Conservation (phyloP, 2,113 vertebrate species). For the Rhea pennata region DNA sequence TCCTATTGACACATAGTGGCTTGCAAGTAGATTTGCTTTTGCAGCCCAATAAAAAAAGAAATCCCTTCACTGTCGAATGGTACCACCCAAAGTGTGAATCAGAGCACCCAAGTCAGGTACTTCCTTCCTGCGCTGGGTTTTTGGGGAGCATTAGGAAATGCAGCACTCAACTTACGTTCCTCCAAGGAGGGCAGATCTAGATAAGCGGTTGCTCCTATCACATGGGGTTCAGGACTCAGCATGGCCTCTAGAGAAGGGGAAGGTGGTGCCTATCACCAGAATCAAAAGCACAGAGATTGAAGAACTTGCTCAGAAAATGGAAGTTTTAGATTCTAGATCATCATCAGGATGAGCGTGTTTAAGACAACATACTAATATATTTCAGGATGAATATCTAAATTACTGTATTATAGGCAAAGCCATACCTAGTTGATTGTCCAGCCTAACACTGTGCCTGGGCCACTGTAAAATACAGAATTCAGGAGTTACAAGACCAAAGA, state of each 20-base stretch:
- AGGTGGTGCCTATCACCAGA: not conserved
- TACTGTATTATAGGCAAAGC: not conserved
- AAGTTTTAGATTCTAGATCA: not conserved
- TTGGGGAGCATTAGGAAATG: rapidly evolving
- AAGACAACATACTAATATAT: rapidly evolving
- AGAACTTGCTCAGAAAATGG: not conserved
- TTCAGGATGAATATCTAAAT: not conserved
- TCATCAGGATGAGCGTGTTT: not conserved
- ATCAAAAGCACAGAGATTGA: not conserved
- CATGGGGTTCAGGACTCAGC: rapidly evolving
- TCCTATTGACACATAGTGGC: not conserved
- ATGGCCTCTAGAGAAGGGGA: rapidly evolving
- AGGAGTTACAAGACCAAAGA: not conserved
- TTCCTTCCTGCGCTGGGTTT: rapidly evolving
- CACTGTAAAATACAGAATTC: not conserved
- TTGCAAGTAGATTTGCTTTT: not conserved
- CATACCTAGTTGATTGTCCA: not conserved
- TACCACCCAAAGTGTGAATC: not conserved
- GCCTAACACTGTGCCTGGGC: not conserved
- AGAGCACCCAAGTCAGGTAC: rapidly evolving
- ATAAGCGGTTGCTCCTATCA: not conserved
- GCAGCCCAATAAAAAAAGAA: not conserved
- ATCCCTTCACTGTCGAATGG: not conserved
- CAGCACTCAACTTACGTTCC: not conserved
- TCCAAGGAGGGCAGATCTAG: not conserved